Percentiles rank a stretch among this genome's conserved stretches.
These are phyloP conservation scores for Melanotaenia maccullochi DNA, from an alignment of 2,797 vertebrate genomes.

Conservation along the genomic window DNA sequence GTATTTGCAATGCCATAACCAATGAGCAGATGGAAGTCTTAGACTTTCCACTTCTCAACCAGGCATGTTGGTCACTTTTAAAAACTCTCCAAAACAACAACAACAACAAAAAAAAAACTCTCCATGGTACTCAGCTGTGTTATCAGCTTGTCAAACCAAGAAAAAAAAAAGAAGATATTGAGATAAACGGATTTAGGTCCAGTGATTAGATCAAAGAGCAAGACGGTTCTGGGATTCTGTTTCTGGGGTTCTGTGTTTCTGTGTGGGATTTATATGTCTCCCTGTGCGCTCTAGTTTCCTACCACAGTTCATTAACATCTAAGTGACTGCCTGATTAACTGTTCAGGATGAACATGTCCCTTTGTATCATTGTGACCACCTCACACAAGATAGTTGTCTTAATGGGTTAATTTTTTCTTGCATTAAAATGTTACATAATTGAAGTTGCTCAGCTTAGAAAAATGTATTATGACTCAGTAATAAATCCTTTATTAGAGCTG, in stretches of 20 bases:
- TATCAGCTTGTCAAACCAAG: background rate
- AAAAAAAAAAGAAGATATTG: background rate
- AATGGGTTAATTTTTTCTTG: background rate
- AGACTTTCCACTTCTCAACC: too few relatives aligned
- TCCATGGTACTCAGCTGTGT: background rate
- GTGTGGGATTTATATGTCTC: background rate
- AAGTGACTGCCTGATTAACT: background rate
- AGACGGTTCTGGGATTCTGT: background rate
- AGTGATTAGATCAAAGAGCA: background rate
- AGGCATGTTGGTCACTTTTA: too few relatives aligned
- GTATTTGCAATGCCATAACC: too few relatives aligned
- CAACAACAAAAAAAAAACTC: too few relatives aligned
- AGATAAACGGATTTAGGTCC: background rate
- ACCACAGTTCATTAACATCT: background rate
- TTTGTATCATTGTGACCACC: background rate
- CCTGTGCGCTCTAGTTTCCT: background rate
- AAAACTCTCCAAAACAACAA: too few relatives aligned
- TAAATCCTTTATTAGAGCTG: constrained; percentile 19
- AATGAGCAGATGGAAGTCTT: too few relatives aligned
- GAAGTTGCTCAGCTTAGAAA: background rate
- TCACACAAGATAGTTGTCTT: background rate
- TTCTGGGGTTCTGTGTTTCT: background rate
- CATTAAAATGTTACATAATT: background rate
- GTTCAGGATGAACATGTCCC: background rate
- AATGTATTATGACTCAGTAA: constrained; percentile 51